phyloP scores from a whole-genome alignment of 2,113 vertebrate genomes.

The Ochotona princeps region DNA sequence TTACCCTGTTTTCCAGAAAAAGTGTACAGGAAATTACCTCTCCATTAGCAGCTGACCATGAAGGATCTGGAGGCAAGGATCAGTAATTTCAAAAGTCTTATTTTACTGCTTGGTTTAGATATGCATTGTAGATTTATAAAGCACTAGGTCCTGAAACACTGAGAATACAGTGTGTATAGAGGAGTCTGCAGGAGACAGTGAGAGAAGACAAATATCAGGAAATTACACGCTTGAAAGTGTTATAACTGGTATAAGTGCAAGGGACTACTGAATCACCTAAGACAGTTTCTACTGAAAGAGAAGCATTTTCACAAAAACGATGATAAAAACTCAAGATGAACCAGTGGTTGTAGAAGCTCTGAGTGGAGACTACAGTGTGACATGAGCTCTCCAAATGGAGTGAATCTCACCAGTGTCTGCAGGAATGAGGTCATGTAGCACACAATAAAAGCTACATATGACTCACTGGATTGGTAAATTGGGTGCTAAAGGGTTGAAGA shows the following conservation, averaged over 20 bases:
- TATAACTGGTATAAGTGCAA: background rate
- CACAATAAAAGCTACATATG: background rate
- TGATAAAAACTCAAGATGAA: background rate
- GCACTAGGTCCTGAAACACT: background rate
- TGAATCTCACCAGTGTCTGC: background rate
- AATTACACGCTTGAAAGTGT: background rate
- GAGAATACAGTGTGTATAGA: background rate
- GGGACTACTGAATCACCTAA: background rate
- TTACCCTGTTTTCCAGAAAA: too few relatives aligned
- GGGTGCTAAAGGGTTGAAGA: background rate
- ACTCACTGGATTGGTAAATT: background rate
- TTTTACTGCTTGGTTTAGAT: background rate
- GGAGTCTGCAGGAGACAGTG: background rate
- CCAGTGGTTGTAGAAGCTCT: background rate
- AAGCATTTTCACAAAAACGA: background rate
- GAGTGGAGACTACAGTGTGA: background rate
- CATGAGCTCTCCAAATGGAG: background rate
- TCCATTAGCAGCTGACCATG: background rate
- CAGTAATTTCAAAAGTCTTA: background rate
- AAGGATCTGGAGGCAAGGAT: background rate
- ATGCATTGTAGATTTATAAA: background rate
- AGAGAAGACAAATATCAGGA: background rate
- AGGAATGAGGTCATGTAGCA: too few relatives aligned
- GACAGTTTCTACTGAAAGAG: background rate
- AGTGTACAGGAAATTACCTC: background rate